Conservation (phyloP, 2,888 invertebrate genomes). For the Stenchaetothrips biformis region DNA sequence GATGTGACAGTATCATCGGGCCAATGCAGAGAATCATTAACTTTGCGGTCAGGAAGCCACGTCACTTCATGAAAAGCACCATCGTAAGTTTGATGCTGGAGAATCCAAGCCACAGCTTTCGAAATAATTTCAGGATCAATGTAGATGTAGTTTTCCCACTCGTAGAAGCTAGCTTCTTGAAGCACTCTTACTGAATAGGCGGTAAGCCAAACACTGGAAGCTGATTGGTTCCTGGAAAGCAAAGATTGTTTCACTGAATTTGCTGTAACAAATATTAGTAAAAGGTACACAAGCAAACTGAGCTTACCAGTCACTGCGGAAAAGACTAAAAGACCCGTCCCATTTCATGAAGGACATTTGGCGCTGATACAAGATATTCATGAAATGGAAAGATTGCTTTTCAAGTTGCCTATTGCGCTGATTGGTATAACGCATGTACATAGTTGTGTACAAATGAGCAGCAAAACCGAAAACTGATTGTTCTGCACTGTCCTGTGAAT, state of each 20-base stretch:
- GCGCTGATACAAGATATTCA: conserved; percentile 86
- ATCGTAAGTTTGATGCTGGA: conserved; percentile 75
- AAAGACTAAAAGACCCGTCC: conserved; percentile 87
- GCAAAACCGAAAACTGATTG: conserved; percentile 97
- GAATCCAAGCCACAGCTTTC: conserved; percentile 78
- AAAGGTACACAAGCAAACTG: conserved; percentile 26
- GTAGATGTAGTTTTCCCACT: conserved; percentile 95
- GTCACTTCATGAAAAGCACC: conserved; percentile 88
- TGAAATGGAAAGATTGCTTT: conserved; percentile 73
- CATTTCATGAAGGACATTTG: conserved; percentile 85
- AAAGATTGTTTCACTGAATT: conserved; percentile 30
- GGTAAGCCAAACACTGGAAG: conserved; percentile 86
- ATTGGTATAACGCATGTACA: conserved; percentile 87
- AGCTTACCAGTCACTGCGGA: conserved; percentile 82
- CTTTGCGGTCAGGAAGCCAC: conserved; percentile 82
- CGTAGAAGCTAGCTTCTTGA: conserved; percentile 89
- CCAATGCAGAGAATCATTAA: conserved; percentile 66
- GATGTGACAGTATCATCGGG: conserved; percentile 53
- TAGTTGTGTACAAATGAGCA: conserved; percentile 82
- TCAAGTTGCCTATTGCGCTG: conserved; percentile 79
- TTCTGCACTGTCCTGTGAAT: conserved; percentile 72
- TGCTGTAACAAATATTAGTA: background rate
- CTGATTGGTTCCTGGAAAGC: conserved; percentile 67
- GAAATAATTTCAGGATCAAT: conserved; percentile 82
- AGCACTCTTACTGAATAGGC: conserved; percentile 84